Evolutionary conservation across 2,797 vertebrate species (phyloP).

Genomic region (Microhierax caerulescens): DNA sequence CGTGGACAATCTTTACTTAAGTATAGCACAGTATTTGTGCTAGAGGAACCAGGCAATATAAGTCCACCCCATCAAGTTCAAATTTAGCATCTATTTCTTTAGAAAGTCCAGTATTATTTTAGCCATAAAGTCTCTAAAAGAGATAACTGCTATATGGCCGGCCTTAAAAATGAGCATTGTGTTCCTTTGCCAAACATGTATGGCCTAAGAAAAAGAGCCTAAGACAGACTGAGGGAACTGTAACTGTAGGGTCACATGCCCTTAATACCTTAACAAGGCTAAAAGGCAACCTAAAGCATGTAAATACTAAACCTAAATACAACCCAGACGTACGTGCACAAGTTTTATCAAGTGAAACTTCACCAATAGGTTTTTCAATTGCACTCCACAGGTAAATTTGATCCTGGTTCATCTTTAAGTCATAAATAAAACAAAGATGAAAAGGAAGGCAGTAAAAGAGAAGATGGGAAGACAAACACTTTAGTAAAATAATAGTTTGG

Average conservation of each 20-base stretch:
- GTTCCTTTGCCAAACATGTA: not conserved
- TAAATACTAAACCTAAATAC: not conserved
- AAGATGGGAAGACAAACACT: not conserved
- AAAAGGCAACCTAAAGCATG: not conserved
- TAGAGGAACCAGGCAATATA: not conserved
- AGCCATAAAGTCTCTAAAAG: not conserved
- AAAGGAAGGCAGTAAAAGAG: not conserved
- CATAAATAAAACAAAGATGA: not conserved
- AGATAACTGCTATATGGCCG: not conserved
- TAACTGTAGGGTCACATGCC: not conserved
- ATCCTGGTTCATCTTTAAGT: not conserved
- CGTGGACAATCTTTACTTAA: not conserved
- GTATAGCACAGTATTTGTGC: not conserved
- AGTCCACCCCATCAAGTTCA: not conserved
- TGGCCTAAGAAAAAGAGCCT: not conserved
- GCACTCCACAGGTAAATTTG: not conserved
- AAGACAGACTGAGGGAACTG: not conserved
- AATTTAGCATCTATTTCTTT: not conserved
- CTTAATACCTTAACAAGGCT: not conserved
- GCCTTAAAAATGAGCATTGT: not conserved
- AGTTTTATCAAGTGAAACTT: not conserved
- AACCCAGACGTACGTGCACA: fast-evolving
- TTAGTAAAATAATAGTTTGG: not conserved
- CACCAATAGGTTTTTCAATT: not conserved
- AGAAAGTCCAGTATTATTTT: not conserved